Evolutionary conservation across 2,113 vertebrate species (phyloP).

Genomic region (Regulus satrapa): DNA sequence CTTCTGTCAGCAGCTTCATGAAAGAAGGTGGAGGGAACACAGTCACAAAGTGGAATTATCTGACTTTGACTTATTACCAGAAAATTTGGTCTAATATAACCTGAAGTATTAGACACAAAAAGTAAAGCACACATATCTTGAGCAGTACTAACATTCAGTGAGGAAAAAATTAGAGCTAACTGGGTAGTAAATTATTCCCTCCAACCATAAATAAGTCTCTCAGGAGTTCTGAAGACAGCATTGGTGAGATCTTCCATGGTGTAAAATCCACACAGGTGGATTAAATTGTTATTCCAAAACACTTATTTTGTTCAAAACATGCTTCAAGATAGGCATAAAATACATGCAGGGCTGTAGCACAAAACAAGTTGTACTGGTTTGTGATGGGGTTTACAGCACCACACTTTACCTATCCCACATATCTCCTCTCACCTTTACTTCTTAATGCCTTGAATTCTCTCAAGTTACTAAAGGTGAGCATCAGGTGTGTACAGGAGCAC

Average conservation of each 20-base stretch:
- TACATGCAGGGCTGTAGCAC: background rate
- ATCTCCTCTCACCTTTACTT: background rate
- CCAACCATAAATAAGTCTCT: background rate
- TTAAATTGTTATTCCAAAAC: background rate
- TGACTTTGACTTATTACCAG: background rate
- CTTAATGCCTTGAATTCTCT: background rate
- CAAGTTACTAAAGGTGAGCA: background rate
- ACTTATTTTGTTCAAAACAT: background rate
- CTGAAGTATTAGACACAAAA: background rate
- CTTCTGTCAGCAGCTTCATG: background rate
- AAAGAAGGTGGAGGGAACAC: background rate
- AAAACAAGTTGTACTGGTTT: background rate
- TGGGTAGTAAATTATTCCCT: background rate
- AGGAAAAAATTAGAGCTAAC: background rate
- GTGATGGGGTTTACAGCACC: background rate
- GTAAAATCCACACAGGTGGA: background rate
- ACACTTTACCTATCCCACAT: background rate
- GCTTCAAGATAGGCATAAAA: background rate
- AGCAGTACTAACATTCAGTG: background rate
- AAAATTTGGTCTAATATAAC: background rate
- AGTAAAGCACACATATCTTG: background rate
- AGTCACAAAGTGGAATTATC: background rate
- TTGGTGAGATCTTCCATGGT: background rate
- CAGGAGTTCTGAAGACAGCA: background rate
- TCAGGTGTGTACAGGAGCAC: background rate